Conservation (phyloP, 2,113 vertebrate genomes). For the Bungarus multicinctus region DNA sequence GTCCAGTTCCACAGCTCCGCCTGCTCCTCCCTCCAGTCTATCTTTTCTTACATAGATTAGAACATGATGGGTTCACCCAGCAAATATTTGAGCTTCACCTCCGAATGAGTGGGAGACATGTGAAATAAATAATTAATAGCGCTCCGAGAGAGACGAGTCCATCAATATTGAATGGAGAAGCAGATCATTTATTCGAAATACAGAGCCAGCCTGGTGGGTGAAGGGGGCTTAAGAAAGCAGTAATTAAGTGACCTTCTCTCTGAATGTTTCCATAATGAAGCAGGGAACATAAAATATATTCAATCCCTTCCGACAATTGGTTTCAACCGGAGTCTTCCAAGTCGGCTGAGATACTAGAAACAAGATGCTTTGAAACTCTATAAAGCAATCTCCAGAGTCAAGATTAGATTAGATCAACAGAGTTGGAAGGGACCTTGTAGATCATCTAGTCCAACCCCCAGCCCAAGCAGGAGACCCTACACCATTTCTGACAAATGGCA, state of each 20-base stretch:
- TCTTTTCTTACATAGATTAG: not conserved
- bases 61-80: not conserved
- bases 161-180: not conserved
- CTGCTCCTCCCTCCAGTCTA: accelerated
- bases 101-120: not conserved
- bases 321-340: not conserved
- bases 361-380: not conserved
- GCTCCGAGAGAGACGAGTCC: not conserved
- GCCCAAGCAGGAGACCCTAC: no score
- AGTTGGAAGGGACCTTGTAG: no score
- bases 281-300: not conserved
- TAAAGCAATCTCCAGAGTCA: not conserved
- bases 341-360: not conserved
- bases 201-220: not conserved
- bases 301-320: not conserved
- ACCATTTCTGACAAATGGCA: no score
- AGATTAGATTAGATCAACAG: no score
- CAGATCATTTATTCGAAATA: not conserved
- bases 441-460: no score
- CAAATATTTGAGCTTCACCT: not conserved
- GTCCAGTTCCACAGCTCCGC: not conserved
- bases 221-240: not conserved
- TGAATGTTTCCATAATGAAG: not conserved
- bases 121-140: not conserved
- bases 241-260: not conserved